A percentile compares a stretch with the other conserved stretches of the same genome.
Conservation (phyloP, 2,888 invertebrate species). For the Coecobrya sp. region DNA sequence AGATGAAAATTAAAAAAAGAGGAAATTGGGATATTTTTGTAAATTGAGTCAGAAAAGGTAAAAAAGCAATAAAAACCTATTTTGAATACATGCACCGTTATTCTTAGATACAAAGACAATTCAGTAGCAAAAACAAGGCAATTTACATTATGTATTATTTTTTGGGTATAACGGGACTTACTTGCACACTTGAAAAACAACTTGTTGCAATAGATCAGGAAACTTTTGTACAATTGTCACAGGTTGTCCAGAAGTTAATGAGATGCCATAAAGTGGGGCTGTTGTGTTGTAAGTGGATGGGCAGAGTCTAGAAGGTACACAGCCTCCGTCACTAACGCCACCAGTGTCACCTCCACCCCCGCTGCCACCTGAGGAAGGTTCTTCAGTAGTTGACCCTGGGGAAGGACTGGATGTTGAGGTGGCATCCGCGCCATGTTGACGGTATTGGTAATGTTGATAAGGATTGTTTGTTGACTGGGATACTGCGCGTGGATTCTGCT, state of each 20-base stretch:
- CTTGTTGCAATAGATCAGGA: constrained; percentile 96
- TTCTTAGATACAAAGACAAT: constrained; percentile 2
- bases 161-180: constrained; percentile 90
- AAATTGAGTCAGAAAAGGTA: background rate
- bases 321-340: constrained; percentile 85
- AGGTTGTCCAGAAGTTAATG: constrained; percentile 94
- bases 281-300: constrained; percentile 97
- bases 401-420: constrained; percentile 24
- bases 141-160: background rate
- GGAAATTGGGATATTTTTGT: constrained; percentile 22
- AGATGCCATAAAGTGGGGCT: constrained; percentile 98
- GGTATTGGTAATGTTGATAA: constrained; percentile 3
- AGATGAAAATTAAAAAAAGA: constrained; percentile 70
- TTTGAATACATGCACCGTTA: constrained; percentile 7
- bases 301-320: constrained; percentile 93
- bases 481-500: background rate
- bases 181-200: constrained; percentile 97
- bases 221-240: constrained; percentile 92
- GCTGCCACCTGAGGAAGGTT: background rate
- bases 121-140: background rate
- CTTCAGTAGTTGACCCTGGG: background rate
- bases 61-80: constrained; percentile 41
- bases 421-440: background rate
- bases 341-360: constrained; percentile 6
- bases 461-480: background rate